phyloP scores from a whole-genome alignment of 2,888 invertebrate species.

The Salticus scenicus region DNA sequence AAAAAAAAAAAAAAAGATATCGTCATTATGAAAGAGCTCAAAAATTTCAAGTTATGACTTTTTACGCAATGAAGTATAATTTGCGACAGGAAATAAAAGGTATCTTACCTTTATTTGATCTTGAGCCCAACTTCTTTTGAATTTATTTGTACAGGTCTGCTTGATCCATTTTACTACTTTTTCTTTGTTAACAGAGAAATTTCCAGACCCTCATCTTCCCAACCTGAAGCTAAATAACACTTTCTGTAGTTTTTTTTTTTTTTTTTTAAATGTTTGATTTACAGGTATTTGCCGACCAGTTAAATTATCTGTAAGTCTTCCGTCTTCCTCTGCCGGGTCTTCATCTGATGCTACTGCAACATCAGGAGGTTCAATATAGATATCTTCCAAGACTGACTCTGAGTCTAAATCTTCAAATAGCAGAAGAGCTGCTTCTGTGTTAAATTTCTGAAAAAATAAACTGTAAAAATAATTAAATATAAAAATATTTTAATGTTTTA shows the following conservation, averaged over 20 bases:
- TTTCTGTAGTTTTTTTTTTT: background rate
- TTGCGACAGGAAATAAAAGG: background rate
- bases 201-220: background rate
- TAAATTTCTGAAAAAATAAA: no score
- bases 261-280: no score
- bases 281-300: background rate
- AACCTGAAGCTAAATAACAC: background rate
- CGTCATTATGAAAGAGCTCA: background rate
- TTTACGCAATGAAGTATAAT: background rate
- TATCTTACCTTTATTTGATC: background rate
- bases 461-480: no score
- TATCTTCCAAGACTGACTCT: background rate
- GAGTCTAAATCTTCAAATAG: no score
- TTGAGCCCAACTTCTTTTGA: background rate
- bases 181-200: no score
- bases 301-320: background rate
- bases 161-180: background rate
- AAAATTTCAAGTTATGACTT: background rate
- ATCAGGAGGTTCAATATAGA: background rate
- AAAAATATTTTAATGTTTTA: no score
- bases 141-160: background rate
- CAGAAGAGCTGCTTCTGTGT: no score
- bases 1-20: no score
- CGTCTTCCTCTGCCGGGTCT: slow-evolving; percentile 3
- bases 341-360: background rate